Evolutionary conservation across 2,113 vertebrate species (phyloP).

Genomic region (Isurus oxyrinchus): DNA sequence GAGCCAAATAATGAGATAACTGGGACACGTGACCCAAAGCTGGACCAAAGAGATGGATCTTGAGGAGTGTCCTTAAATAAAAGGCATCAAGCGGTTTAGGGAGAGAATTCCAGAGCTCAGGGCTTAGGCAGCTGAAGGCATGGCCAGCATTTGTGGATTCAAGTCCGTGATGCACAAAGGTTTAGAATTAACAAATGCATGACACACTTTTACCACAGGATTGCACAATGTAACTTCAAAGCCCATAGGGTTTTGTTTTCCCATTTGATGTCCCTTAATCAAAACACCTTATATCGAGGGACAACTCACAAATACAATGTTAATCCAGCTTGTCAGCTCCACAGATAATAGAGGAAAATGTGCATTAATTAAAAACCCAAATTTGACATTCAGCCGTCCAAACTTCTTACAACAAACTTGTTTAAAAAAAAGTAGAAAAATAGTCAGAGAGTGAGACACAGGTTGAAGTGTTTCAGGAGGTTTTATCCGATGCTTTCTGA

Average conservation of each 20-base stretch:
- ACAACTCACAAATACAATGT: neutral
- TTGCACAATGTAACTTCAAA: neutral
- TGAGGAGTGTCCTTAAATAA: neutral
- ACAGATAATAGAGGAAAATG: neutral
- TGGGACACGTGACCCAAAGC: neutral
- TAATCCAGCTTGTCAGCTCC: neutral
- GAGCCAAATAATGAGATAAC: neutral
- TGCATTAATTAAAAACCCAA: neutral
- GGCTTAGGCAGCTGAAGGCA: neutral
- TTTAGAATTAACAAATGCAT: neutral
- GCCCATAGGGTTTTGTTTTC: neutral
- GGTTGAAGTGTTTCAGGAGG: neutral
- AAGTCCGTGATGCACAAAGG: neutral
- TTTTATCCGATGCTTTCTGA: neutral
- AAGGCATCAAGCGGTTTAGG: neutral
- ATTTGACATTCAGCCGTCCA: neutral
- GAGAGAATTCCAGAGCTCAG: neutral
- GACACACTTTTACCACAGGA: neutral
- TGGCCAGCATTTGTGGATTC: too few species aligned
- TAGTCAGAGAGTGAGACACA: neutral
- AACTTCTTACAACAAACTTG: neutral
- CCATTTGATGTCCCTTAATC: neutral
- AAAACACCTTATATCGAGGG: neutral
- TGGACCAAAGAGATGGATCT: neutral
- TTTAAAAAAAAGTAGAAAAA: neutral